Evolutionary conservation across 1,140 invertebrate species (phyloP).

Genomic region (Danaus plexippus): DNA sequence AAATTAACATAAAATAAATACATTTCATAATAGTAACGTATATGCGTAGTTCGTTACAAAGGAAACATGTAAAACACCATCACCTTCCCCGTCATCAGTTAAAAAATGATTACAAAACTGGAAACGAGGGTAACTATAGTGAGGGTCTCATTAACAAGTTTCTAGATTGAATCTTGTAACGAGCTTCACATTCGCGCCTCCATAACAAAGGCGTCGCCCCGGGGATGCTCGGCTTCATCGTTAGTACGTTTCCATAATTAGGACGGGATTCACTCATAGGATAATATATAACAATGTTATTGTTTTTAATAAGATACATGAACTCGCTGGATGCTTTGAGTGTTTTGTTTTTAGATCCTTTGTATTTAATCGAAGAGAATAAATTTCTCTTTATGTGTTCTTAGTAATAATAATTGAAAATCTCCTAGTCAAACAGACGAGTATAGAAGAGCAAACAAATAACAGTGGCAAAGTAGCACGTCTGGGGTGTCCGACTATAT

Average conservation of each 20-base stretch:
- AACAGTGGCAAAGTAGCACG: slow-evolving; percentile 31
- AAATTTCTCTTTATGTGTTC: slow-evolving; percentile 4
- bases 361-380: not conserved
- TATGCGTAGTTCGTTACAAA: not conserved
- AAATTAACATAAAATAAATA: too few species aligned
- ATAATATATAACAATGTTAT: slow-evolving; percentile 7
- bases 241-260: slow-evolving; percentile 43
- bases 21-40: too few species aligned
- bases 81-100: too few species aligned
- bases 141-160: slow-evolving; percentile 19
- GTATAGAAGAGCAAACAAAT: slow-evolving; percentile 24
- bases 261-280: slow-evolving; percentile 33
- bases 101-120: slow-evolving; percentile 4
- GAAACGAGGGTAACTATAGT: slow-evolving; percentile 4
- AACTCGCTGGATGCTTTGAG: slow-evolving; percentile 4
- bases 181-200: slow-evolving; percentile 25
- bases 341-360: not conserved
- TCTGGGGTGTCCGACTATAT: slow-evolving; percentile 29
- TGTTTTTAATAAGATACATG: slow-evolving; percentile 5
- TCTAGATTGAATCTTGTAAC: slow-evolving; percentile 22
- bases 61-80: slow-evolving; percentile 6
- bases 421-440: slow-evolving; percentile 10
- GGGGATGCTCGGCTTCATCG: slow-evolving; percentile 32
- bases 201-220: slow-evolving; percentile 38
- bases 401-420: slow-evolving; percentile 3